These are phyloP conservation scores for Apotomis capreana DNA, from an alignment of 2,888 invertebrate genomes.

Conservation along the genomic window DNA sequence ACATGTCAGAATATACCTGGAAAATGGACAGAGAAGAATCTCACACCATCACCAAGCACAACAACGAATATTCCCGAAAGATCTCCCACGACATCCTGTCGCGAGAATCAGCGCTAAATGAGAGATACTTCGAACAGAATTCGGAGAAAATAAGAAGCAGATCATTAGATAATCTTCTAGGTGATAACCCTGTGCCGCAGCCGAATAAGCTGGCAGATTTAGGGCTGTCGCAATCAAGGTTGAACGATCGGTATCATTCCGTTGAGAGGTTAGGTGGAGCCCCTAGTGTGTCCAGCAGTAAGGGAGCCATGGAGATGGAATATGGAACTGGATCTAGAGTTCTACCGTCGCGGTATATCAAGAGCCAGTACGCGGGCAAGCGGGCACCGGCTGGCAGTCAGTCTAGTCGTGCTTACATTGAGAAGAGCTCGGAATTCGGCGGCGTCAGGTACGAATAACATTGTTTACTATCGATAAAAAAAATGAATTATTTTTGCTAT, in stretches of 20 bases:
- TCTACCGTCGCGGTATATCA: constrained; percentile 88
- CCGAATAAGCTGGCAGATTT: constrained; percentile 87
- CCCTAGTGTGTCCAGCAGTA: constrained; percentile 82
- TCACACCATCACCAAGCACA: constrained; percentile 55
- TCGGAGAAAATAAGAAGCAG: constrained; percentile 89
- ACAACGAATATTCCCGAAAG: constrained; percentile 81
- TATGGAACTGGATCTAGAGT: constrained; percentile 85
- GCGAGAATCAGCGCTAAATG: constrained; percentile 92
- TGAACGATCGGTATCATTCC: constrained; percentile 95
- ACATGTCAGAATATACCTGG: constrained; percentile 75
- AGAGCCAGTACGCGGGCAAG: constrained; percentile 92
- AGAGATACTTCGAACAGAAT: constrained; percentile 91
- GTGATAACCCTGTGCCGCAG: constrained; percentile 85
- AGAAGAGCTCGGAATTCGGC: constrained; percentile 88
- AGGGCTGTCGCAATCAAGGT: constrained; percentile 91
- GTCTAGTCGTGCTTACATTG: constrained; percentile 93
- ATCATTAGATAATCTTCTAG: constrained; percentile 91
- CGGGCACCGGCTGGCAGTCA: constrained; percentile 93
- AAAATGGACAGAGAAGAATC: constrained; percentile 69
- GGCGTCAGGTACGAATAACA: constrained; percentile 78
- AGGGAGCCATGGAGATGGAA: constrained; percentile 87
- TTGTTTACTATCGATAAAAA: neutral
- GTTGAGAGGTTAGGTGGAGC: constrained; percentile 89
- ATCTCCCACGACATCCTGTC: constrained; percentile 90
- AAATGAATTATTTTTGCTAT: no score